phyloP scores from a whole-genome alignment of 2,797 vertebrate species.

The Aplochiton taeniatus region DNA sequence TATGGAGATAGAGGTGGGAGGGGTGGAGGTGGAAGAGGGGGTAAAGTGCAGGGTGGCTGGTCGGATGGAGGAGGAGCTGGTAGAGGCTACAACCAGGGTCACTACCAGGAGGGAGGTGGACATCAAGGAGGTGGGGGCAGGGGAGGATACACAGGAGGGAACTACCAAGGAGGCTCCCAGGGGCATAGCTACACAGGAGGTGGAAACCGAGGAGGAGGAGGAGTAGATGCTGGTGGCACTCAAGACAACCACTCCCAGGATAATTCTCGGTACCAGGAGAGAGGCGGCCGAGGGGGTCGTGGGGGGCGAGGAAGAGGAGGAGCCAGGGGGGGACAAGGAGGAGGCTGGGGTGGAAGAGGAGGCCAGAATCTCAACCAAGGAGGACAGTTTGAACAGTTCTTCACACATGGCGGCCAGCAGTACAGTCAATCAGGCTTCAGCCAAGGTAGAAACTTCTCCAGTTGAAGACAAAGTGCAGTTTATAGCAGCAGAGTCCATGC shows the following conservation, averaged over 20 bases:
- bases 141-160: conserved; percentile 73
- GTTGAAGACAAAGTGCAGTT: conserved; percentile 79
- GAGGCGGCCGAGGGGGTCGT: conserved; percentile 72
- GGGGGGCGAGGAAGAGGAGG: conserved; percentile 81
- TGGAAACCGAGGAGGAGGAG: conserved; percentile 74
- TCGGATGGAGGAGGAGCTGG: conserved; percentile 73
- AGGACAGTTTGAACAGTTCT: conserved; percentile 98
- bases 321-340: conserved; percentile 76
- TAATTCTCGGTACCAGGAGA: conserved; percentile 78
- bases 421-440: conserved; percentile 94
- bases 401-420: conserved; percentile 96
- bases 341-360: conserved; percentile 90
- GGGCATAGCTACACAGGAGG: conserved; percentile 79
- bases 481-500: conserved; percentile 76
- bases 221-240: conserved; percentile 79
- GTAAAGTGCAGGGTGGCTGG: conserved; percentile 77
- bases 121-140: conserved; percentile 72
- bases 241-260: conserved; percentile 60
- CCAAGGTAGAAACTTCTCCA: conserved; percentile 92
- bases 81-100: conserved; percentile 68
- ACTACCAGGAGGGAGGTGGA: conserved; percentile 67
- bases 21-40: conserved; percentile 72
- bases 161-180: conserved; percentile 81
- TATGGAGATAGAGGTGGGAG: conserved; percentile 71
- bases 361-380: conserved; percentile 93